Evolutionary conservation across 2,797 vertebrate species (phyloP).

Genomic region (Cyprinella venusta): DNA sequence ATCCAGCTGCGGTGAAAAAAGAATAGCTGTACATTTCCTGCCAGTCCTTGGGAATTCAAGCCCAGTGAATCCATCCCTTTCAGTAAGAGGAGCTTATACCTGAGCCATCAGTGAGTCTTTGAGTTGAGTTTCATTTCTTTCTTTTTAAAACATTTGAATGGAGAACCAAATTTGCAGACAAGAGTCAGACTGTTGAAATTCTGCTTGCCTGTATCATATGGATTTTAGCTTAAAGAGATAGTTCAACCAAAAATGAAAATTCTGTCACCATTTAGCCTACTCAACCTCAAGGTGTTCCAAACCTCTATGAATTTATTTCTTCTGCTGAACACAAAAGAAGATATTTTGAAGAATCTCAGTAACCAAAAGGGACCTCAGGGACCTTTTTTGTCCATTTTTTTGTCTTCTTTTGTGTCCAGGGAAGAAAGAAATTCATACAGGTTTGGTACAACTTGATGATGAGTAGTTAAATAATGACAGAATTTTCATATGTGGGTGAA

Average conservation of each 20-base stretch:
- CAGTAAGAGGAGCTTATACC: background rate
- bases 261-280: too few relatives aligned
- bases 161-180: background rate
- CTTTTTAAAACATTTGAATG: slow-evolving; percentile 25
- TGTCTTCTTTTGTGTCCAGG: background rate
- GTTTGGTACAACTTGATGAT: background rate
- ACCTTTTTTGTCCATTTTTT: too few relatives aligned
- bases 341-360: too few relatives aligned
- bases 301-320: too few relatives aligned
- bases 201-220: background rate
- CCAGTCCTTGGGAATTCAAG: background rate
- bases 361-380: too few relatives aligned
- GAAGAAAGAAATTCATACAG: background rate
- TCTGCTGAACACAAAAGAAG: too few relatives aligned
- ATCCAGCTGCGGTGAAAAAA: slow-evolving; percentile 26
- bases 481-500: background rate
- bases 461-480: background rate
- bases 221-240: background rate
- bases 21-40: slow-evolving; percentile 29
- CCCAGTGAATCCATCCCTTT: background rate
- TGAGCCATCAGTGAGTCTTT: slow-evolving; percentile 11
- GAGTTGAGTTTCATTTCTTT: slow-evolving; percentile 22
- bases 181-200: background rate
- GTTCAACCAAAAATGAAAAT: background rate
- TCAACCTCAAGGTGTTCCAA: too few relatives aligned